phyloP scores from a whole-genome alignment of 2,113 vertebrate genomes.

The Deroptyus accipitrinus region DNA sequence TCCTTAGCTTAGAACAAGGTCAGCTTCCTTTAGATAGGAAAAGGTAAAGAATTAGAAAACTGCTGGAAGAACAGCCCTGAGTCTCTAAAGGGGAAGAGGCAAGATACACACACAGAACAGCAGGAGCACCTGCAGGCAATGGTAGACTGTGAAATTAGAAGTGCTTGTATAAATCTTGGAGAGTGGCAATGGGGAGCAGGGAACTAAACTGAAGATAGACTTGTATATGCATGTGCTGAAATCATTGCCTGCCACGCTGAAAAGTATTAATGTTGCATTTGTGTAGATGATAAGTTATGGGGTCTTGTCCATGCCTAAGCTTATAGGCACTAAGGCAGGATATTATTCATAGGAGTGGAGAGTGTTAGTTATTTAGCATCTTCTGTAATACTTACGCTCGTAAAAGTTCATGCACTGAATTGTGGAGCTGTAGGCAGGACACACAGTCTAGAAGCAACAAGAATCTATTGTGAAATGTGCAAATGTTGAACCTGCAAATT shows the following conservation, averaged over 20 bases:
- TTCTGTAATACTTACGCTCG: neutral
- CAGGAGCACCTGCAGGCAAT: neutral
- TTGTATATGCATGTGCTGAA: neutral
- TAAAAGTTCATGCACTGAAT: neutral
- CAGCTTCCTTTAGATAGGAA: neutral
- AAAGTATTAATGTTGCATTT: neutral
- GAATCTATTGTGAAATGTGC: neutral
- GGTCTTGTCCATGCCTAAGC: fast-evolving
- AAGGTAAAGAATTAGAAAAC: neutral
- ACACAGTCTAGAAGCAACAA: neutral
- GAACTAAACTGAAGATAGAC: neutral
- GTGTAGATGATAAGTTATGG: neutral
- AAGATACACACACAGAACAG: neutral
- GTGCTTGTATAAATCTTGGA: neutral
- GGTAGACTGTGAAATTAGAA: neutral
- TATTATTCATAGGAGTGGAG: neutral
- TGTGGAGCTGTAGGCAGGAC: neutral
- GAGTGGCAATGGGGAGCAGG: fast-evolving
- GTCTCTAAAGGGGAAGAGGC: neutral
- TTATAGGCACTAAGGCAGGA: neutral
- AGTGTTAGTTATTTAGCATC: neutral
- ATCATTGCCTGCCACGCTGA: neutral
- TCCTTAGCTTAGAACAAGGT: neutral
- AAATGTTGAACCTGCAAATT: neutral
- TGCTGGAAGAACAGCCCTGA: neutral